phyloP scores from a whole-genome alignment of 2,797 vertebrate genomes.

The Gymnopithys bicolor region DNA sequence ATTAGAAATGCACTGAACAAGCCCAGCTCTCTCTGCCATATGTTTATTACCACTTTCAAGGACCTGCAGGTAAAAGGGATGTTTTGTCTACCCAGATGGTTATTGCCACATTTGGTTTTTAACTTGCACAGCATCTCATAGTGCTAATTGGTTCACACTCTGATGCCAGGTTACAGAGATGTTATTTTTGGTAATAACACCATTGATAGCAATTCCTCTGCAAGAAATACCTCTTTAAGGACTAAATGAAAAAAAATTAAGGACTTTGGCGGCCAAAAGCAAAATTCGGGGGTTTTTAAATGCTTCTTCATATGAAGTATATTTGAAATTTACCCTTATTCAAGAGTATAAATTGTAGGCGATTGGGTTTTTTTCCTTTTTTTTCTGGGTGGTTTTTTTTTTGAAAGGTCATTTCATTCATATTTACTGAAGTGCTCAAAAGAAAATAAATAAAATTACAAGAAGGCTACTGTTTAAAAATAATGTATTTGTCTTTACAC shows the following conservation, averaged over 20 bases:
- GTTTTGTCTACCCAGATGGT: conserved; percentile 56
- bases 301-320: neutral
- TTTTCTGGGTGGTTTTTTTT: neutral
- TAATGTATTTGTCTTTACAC: neutral
- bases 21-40: conserved; percentile 37
- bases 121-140: conserved; percentile 40
- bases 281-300: neutral
- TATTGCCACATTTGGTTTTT: conserved; percentile 42
- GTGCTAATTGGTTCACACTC: conserved; percentile 59
- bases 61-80: conserved; percentile 52
- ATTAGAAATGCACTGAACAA: conserved; percentile 58
- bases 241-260: neutral
- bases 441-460: neutral
- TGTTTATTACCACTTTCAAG: conserved; percentile 60
- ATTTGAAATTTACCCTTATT: neutral
- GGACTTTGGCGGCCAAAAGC: neutral
- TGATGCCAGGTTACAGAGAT: conserved; percentile 15
- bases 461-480: neutral
- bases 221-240: neutral
- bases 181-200: conserved; percentile 24
- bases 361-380: accelerated
- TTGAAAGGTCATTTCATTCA: neutral
- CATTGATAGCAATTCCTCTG: neutral
- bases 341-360: neutral
- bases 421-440: neutral